phyloP scores from a whole-genome alignment of 1,140 invertebrate genomes.

The Bombus balteatus region DNA sequence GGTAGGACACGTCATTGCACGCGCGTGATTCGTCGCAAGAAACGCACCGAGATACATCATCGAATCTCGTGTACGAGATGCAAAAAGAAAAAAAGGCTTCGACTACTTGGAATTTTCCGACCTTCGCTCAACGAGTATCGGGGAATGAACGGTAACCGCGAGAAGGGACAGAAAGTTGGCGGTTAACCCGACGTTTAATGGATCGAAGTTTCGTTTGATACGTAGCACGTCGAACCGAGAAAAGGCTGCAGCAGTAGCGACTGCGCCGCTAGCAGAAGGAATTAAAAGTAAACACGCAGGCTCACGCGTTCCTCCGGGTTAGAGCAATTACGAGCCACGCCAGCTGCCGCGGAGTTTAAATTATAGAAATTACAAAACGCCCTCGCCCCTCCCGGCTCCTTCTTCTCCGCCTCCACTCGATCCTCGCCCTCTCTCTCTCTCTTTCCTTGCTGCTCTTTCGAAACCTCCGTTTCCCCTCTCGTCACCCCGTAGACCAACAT shows the following conservation, averaged over 20 bases:
- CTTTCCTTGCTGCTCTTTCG: constrained; percentile 4
- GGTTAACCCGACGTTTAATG: neutral
- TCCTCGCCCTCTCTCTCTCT: neutral
- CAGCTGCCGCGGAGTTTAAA: constrained; percentile 83
- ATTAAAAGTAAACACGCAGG: constrained; percentile 81
- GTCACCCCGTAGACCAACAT: constrained; percentile 18
- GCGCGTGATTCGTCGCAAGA: too few relatives aligned
- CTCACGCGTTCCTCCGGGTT: constrained; percentile 81
- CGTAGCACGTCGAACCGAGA: constrained; percentile 59
- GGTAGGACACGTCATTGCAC: too few relatives aligned
- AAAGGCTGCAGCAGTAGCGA: constrained; percentile 55
- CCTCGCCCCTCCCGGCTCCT: constrained; percentile 57
- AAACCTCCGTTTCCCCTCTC: neutral
- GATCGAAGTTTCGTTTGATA: constrained; percentile 51
- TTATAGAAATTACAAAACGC: constrained; percentile 83
- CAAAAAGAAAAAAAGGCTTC: too few relatives aligned
- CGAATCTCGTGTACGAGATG: too few relatives aligned
- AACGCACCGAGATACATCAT: too few relatives aligned
- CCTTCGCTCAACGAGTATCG: too few relatives aligned
- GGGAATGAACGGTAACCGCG: neutral
- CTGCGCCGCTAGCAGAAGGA: constrained; percentile 69
- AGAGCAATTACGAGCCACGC: constrained; percentile 82
- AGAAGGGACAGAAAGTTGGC: neutral
- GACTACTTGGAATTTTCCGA: too few relatives aligned
- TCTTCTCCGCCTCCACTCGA: neutral